Conservation (phyloP, 2,888 invertebrate genomes). For the Stenchaetothrips biformis region DNA sequence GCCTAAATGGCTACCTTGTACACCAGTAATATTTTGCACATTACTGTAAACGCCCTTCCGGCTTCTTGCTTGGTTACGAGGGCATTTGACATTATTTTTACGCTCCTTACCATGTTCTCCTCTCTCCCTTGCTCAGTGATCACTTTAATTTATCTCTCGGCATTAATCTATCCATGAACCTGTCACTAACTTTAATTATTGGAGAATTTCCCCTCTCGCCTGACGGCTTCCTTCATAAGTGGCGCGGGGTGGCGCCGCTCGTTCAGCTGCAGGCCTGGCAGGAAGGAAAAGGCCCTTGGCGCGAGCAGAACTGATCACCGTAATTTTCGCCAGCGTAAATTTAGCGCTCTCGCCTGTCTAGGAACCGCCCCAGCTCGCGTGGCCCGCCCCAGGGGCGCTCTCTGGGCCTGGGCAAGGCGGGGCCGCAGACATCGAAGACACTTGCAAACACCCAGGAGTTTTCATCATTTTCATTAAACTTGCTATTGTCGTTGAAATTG, state of each 20-base stretch:
- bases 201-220: conserved; percentile 1
- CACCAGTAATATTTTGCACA: too few relatives aligned
- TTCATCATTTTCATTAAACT: too few relatives aligned
- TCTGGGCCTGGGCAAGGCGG: background rate
- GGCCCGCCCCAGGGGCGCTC: background rate
- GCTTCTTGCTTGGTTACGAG: too few relatives aligned
- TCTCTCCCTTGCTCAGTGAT: background rate
- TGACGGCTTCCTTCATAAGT: conserved; percentile 14
- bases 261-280: background rate
- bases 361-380: background rate
- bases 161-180: conserved; percentile 6
- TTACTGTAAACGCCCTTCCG: too few relatives aligned
- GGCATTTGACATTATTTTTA: too few relatives aligned
- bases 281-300: background rate
- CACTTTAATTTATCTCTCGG: conserved; percentile 4
- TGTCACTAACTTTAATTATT: conserved; percentile 17
- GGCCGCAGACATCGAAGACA: background rate
- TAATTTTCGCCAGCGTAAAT: conserved; percentile 19
- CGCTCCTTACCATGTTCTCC: too few relatives aligned
- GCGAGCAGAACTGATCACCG: conserved; percentile 15
- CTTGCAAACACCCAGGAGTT: background rate
- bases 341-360: background rate
- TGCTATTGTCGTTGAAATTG: too few relatives aligned
- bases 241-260: background rate
- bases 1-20: too few relatives aligned